Evolutionary conservation across 2,888 invertebrate genomes (phyloP), one percentile per base, ranked within the genome.

Genomic region (Oscheius sp.): DNA sequence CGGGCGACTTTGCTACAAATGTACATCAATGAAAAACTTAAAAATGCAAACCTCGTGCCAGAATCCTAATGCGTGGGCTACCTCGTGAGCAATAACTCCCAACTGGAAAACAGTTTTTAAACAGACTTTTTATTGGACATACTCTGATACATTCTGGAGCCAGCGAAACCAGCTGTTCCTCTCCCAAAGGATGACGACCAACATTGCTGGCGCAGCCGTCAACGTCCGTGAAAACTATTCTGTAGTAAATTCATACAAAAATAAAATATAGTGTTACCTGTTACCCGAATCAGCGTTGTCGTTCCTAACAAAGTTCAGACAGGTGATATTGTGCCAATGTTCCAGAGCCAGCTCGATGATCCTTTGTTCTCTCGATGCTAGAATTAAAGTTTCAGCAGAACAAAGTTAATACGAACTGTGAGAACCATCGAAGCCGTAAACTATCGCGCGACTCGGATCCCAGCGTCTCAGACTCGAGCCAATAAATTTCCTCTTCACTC

Each of bases 61-160:
- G 76, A 89, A 89, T 21, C 89, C 89, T 10, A 89, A 80, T 11
- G 89, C 89, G 71, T 89, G 89, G 1, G 89, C 89, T n/a, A 89
- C 89, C 78, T 89, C 89, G 75, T 89, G 89, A n/a, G 89, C 89
- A 58, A 89, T 89, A 1, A 89, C 89, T n/a, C 89, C 89, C 4
- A 89, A 79, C 88, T 88, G 76, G 63, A 85, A 76, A 11, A 13
- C 4, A 51, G 37, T 59, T 21, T 29, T 42, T 2, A 50, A 35
- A 13, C 9, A 58, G 21, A 13, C 21, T 21, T 21, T 21, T 21
- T 42, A 42, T 5, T 7, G 3, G 63, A 58, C 82, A 9, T 48
- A 87, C 88, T 57, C 89, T 59, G 66, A 89, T 87, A 77, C 89
- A 89, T 79, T 89, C 89, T 11, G 88, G 89, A 11, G 89, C 89